Evolutionary conservation across 2,888 invertebrate species (phyloP).

Genomic region (Petrophora chlorosata): DNA sequence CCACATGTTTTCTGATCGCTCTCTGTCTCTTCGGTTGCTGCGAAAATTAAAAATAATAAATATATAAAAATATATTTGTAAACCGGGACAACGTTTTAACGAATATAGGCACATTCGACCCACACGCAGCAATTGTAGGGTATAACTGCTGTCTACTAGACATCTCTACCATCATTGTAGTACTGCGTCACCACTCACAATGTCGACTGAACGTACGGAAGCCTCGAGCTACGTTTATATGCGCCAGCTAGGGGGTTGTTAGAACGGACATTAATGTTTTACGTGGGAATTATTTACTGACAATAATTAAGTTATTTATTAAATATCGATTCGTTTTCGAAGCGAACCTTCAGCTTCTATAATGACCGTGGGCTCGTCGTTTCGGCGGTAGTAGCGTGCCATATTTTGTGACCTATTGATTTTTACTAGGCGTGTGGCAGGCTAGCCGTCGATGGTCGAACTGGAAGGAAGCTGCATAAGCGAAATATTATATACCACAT

Average conservation of each 20-base stretch:
- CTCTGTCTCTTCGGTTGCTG: conserved; percentile 81
- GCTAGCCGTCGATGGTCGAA: conserved; percentile 1
- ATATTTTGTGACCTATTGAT: conserved; percentile 7
- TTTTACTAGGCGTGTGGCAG: conserved; percentile 7
- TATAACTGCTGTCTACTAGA: conserved; percentile 71
- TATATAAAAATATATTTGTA: background rate
- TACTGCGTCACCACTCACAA: background rate
- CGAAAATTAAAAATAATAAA: conserved; percentile 74
- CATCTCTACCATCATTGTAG: conserved; percentile 65
- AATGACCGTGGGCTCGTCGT: conserved; percentile 3
- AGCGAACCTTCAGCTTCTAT: conserved; percentile 8
- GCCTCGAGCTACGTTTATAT: conserved; percentile 16
- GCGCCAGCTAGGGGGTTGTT: background rate
- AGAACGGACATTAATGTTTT: conserved; percentile 54
- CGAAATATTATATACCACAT: background rate
- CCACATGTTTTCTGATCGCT: conserved; percentile 91
- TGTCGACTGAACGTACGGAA: conserved; percentile 33
- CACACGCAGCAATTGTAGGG: conserved; percentile 59
- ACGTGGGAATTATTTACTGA: conserved; percentile 54
- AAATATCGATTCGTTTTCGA: no score
- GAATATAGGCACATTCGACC: conserved; percentile 21
- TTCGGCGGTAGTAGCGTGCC: conserved; percentile 17
- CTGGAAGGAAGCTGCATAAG: background rate
- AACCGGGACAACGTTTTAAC: background rate
- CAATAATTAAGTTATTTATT: no score